These are phyloP conservation scores for Drosophila neonasuta DNA, from an alignment of 2,888 invertebrate species.

Conservation along the genomic window DNA sequence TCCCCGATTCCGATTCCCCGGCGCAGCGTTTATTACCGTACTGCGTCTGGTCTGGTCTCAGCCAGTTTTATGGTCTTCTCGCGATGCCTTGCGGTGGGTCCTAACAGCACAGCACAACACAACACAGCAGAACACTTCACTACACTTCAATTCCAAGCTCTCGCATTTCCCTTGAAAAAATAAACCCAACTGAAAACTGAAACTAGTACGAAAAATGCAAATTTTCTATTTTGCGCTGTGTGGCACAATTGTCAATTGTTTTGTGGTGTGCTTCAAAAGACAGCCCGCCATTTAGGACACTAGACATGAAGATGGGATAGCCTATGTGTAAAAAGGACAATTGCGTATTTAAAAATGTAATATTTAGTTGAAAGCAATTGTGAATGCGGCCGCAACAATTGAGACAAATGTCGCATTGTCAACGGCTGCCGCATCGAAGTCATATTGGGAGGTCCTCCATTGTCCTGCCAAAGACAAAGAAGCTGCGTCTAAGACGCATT, in stretches of 20 bases:
- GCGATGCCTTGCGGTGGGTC: constrained; percentile 68
- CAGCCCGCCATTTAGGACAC: constrained; percentile 39
- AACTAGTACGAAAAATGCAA: constrained; percentile 70
- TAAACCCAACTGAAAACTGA: constrained; percentile 7
- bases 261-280: constrained; percentile 61
- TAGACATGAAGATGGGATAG: constrained; percentile 6
- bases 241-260: constrained; percentile 53
- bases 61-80: constrained; percentile 57
- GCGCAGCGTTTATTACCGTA: constrained; percentile 41
- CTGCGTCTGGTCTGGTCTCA: constrained; percentile 40
- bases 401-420: constrained; percentile 66
- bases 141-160: constrained; percentile 6
- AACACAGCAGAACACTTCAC: not conserved
- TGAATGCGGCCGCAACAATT: constrained; percentile 51
- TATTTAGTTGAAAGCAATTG: constrained; percentile 62
- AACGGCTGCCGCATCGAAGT: constrained; percentile 60
- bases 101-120: not conserved
- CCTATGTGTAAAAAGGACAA: constrained; percentile 60
- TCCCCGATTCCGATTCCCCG: constrained; percentile 29
- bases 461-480: constrained; percentile 28
- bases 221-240: constrained; percentile 39
- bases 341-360: constrained; percentile 72
- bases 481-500: constrained; percentile 47
- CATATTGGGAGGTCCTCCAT: constrained; percentile 74
- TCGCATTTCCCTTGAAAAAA: constrained; percentile 30